Base-by-base conservation (phyloP, 2,113 vertebrate species). In the Corythornis cristatus region DNA sequence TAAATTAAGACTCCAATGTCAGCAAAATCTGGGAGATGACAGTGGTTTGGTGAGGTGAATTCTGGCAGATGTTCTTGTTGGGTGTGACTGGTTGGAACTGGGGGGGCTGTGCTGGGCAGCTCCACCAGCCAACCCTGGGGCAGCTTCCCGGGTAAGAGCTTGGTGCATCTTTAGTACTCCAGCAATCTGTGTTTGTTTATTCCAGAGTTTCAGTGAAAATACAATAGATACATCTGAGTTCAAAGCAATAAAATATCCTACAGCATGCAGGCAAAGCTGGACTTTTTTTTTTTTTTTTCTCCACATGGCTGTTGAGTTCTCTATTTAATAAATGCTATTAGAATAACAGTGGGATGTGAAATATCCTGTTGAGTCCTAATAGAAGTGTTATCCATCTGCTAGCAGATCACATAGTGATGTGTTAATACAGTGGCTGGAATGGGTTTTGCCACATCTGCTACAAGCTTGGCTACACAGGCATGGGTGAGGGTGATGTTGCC, bases 311-410 rank as follows among this genome's bases (percentile, higher is more conserved):
- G 10, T 88, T 76, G 72, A 85, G 62, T 51, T 83, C 66, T 1
- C 0, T 80, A 57, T 70, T 95, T 95, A 94, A 94, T 95, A 93
- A 94, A 86, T 13, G 11, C 22, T 65, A 85, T 89, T 96, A 88
- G 77, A 86, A 48, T 73, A 82, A 71, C 77, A 95, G 61, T 57
- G 12, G 77, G 87, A 70, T 76, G 83, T 95, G 83, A 92, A 88
- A 83, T 82, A 53, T 26, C 53, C 79, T 83, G 56, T 84, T 86
- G 56, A 82, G 68, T 71, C 31, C 84, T 65, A 82, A 89, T 50
- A 90, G 82, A 80, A 73, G 56, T 58, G 77, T 88, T 89, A 50
- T 17, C 67, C 45, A 42, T 88, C 75, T 84, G 77, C 51, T 67
- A 54, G 58, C 56, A 93, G 70, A 46, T 88, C 23, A 50, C 58